phyloP scores from a whole-genome alignment of 2,888 invertebrate genomes.

The Mimumesa dahlbomi region DNA sequence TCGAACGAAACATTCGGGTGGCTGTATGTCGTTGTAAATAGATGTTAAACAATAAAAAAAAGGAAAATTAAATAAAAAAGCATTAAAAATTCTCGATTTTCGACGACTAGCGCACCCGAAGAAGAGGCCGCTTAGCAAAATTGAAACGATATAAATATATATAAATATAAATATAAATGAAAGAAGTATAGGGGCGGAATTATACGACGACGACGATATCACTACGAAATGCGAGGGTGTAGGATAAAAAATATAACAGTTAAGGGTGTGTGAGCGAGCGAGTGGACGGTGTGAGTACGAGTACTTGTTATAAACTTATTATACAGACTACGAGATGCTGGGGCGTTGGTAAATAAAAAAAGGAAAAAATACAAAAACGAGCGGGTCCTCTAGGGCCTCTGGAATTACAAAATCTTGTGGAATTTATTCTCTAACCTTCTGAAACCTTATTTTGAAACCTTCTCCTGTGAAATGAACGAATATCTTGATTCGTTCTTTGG shows the following conservation, averaged over 20 bases:
- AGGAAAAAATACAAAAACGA: no score
- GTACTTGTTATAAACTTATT: constrained; percentile 71
- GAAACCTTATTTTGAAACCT: no score
- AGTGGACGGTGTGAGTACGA: constrained; percentile 47
- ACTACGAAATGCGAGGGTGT: constrained; percentile 27
- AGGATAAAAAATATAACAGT: constrained; percentile 45
- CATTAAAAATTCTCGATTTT: not conserved
- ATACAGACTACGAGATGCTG: constrained; percentile 67
- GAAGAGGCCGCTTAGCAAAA: constrained; percentile 4
- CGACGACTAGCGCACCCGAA: not conserved
- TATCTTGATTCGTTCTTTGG: not conserved
- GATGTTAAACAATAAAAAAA: no score
- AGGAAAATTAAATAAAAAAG: not conserved
- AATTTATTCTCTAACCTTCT: not conserved
- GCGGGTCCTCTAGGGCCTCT: constrained; percentile 46
- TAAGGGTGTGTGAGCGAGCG: constrained; percentile 49
- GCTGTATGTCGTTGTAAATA: constrained; percentile 6
- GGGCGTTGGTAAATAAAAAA: constrained; percentile 71
- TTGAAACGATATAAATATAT: constrained; percentile 8
- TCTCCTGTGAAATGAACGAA: no score
- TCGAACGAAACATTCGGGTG: constrained; percentile 33
- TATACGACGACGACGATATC: not conserved
- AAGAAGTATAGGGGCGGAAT: constrained; percentile 6
- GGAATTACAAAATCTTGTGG: constrained; percentile 41
- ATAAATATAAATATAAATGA: constrained; percentile 10